phyloP scores from a whole-genome alignment of 2,797 vertebrate genomes.

The Channallabes apus region DNA sequence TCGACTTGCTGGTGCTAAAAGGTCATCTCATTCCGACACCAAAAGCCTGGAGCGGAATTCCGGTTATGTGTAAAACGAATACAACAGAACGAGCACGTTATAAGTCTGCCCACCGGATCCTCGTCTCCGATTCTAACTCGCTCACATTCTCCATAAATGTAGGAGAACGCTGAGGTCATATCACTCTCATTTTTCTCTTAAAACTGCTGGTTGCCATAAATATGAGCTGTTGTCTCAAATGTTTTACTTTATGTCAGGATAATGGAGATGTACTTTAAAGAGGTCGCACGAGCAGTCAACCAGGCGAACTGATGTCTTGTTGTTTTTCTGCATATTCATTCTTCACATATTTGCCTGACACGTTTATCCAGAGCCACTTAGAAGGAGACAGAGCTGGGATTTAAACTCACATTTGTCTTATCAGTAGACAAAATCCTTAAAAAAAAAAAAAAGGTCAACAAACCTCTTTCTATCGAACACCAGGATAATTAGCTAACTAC shows the following conservation, averaged over 20 bases:
- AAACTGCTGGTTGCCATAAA: background rate
- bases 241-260: background rate
- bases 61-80: background rate
- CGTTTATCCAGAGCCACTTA: background rate
- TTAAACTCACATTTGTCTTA: background rate
- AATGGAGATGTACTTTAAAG: background rate
- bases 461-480: no score
- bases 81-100: background rate
- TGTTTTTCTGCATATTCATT: background rate
- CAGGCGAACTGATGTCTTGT: background rate
- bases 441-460: background rate
- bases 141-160: background rate
- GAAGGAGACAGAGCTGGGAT: background rate
- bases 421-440: background rate
- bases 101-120: background rate
- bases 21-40: background rate
- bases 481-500: background rate
- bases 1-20: background rate
- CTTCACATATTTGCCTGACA: no score
- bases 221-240: background rate
- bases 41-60: background rate
- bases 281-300: background rate
- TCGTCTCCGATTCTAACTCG: background rate
- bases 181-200: background rate
- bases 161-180: background rate